Evolutionary conservation across 2,113 vertebrate species (phyloP).

Genomic region (Scalopus aquaticus): DNA sequence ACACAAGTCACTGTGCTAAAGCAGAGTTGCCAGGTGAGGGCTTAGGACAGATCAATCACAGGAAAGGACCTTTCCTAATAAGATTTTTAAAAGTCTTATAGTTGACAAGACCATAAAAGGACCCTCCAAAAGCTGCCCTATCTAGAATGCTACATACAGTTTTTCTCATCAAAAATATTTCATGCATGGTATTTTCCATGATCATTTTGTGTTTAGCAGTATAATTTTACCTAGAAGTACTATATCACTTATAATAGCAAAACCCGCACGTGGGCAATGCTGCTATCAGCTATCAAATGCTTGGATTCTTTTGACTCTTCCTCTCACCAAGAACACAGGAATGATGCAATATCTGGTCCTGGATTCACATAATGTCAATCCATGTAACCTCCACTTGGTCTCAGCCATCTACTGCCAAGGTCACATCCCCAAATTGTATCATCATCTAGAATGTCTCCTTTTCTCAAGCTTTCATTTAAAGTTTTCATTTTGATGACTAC

Average conservation of each 20-base stretch:
- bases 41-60: not conserved
- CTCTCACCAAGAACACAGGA: not conserved
- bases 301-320: not conserved
- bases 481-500: not conserved
- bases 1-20: not conserved
- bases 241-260: not conserved
- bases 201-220: not conserved
- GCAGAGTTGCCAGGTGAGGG: not conserved
- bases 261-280: not conserved
- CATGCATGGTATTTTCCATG: not conserved
- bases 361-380: not conserved
- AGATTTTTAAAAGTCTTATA: constrained; percentile 23
- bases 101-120: not conserved
- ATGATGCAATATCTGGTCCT: not conserved
- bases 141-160: not conserved
- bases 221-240: not conserved
- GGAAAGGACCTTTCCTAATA: constrained; percentile 6
- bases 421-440: not conserved
- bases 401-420: not conserved
- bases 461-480: not conserved
- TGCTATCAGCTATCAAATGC: not conserved
- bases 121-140: not conserved
- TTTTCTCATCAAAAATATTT: not conserved
- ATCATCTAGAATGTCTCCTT: not conserved
- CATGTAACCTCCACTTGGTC: not conserved